Base-by-base conservation (phyloP, 1,140 invertebrate species). In the Pachypeltis micranthus region DNA sequence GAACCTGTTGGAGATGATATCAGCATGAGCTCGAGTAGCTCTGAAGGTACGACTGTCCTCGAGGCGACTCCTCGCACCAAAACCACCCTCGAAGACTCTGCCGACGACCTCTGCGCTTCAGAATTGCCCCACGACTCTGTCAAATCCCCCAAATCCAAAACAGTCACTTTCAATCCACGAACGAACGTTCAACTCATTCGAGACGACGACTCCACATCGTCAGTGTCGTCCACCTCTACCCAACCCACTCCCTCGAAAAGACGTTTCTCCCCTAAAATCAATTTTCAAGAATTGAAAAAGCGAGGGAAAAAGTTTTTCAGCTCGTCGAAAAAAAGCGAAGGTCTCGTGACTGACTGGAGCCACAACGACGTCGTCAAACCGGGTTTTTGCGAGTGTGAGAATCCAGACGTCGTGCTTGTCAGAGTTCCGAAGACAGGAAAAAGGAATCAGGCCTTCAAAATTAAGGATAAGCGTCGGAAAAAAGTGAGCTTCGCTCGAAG, bases 121-220 rank as follows among this genome's bases (percentile, higher is more conserved):
- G 7, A 7, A 39, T 10, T 39, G 7, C 7, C 7, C 31, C n/a
- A n/a, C n/a, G n/a, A n/a, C n/a, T n/a, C n/a, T 10, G 34, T 10
- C 34, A 39, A 39, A n/a, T n/a, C 34, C 7, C n/a, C 34, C 7
- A 51, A 10, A 21, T 7, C 7, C 47, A 51, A 51, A 51, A 51
- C 47, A 10, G 47, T 51, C 21, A 21, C 47, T 14, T 10, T 51
- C 27, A 21, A 3, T 23, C 61, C 61, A n/a, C 44, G 28, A 21
- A 14, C 34, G 21, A 2, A 28, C 21, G 23, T 23, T 47, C 29
- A 10, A 14, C 27, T 59, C 16, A 28, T 59, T 26, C 57, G 26
- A 59, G 57, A 28, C 58, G 58, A n/a, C 12, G 59, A 44, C 39
- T n/a, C n/a, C n/a, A 10, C 44, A 34, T 2, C 39, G 59, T 44